A percentile compares a stretch with the other conserved stretches of the same genome.
Conservation (phyloP, 2,888 invertebrate genomes). For the Sesamia inferens region DNA sequence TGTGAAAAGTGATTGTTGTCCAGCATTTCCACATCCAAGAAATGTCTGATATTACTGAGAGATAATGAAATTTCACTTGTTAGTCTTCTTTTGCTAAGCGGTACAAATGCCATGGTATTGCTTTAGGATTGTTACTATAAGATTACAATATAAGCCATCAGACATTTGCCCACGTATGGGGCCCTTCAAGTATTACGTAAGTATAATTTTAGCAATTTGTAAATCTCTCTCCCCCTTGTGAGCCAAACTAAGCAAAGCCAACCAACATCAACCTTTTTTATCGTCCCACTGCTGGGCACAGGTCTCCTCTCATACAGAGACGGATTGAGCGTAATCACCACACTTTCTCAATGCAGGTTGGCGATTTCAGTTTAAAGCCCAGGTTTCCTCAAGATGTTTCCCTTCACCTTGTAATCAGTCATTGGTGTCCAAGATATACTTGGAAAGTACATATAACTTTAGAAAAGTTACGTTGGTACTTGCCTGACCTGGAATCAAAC, state of each 20-base stretch:
- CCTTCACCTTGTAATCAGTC: too few relatives aligned
- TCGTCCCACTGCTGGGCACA: too few relatives aligned
- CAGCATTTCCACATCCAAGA: slow-evolving; percentile 30
- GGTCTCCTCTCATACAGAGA: too few relatives aligned
- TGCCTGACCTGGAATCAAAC: too few relatives aligned
- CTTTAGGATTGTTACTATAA: background rate
- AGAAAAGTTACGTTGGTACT: too few relatives aligned
- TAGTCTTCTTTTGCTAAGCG: background rate
- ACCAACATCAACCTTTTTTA: background rate
- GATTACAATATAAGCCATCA: background rate
- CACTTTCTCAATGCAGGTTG: too few relatives aligned
- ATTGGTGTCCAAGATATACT: too few relatives aligned
- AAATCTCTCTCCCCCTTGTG: background rate
- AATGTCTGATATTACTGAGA: slow-evolving; percentile 15
- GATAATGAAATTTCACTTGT: slow-evolving; percentile 6
- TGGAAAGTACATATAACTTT: too few relatives aligned
- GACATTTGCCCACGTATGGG: slow-evolving; percentile 8
- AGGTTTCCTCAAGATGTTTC: too few relatives aligned
- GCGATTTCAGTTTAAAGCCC: too few relatives aligned
- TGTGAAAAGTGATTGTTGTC: slow-evolving; percentile 24
- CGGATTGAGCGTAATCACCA: too few relatives aligned
- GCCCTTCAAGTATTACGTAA: background rate
- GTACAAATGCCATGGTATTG: slow-evolving; percentile 3
- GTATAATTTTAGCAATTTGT: background rate
- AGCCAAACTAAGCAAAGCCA: background rate